Base-by-base conservation (phyloP, 2,888 invertebrate species). In the Hyposoter didymator region DNA sequence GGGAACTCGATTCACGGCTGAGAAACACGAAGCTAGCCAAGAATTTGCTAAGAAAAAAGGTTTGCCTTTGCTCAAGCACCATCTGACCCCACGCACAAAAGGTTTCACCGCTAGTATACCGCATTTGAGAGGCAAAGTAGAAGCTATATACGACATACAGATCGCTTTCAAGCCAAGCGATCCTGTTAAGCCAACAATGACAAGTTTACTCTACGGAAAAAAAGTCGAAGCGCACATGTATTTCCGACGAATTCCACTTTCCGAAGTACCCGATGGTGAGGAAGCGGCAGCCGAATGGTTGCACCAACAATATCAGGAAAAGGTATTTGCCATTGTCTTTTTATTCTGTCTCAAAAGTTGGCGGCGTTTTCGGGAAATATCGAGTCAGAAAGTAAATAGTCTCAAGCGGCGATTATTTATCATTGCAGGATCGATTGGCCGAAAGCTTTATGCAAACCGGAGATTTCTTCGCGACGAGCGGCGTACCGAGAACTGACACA, bases 1-100 rank as follows among this genome's bases (percentile, higher is more conserved):
- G 94, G 99, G 99, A 14, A 99, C 99, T 0, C 95, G 99, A 76
- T 99, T 98, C 91, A 99, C 99, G 0, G 94, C 95, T 69, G 96
- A 96, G 89, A 99, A 99, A 93, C 98, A 98, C 91, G 96, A 97
- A 94, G 97, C 97, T 0, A 98, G 98, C 82, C 95, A 98, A 90
- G 97, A 97, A 91, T 98, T 99, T 93, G 98, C 99, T 0, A 95
- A 95, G 90, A 97, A 98, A 90, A 97, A 97, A 91, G 98, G 98
- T 88, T 95, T 99, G 90, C 97, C 98, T 0, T 95, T 96, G 88
- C 95, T 99, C 43, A 98, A 98, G 91, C 97, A 99, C 92, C 98
- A 99, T 93, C 95, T 99, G 72, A 96, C 98, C 39, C 99, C 99
- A n/a, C 95, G 99, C 85, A 98, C 99, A n/a, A 97, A 97, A 94